Percentiles rank a stretch among this genome's conserved stretches.
These are phyloP conservation scores for Pocillopora damicornis DNA, from an alignment of 64 coral and sea anemone genomes.

Conservation along the genomic window DNA sequence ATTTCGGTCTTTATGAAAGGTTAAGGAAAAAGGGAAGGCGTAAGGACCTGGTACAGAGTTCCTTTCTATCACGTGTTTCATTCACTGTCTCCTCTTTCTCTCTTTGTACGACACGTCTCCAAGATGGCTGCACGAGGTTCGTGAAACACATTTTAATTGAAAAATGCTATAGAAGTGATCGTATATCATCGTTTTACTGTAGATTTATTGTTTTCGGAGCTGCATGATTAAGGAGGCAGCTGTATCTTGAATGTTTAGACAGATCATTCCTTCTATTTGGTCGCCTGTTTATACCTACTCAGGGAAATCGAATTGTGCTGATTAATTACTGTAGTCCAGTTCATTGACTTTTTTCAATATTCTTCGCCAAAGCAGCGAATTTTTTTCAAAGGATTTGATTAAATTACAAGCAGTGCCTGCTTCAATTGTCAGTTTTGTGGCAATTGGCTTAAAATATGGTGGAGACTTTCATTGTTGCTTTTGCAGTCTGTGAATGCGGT, in stretches of 20 bases:
- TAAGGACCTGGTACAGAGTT: neutral
- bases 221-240: neutral
- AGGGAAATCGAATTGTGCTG: neutral
- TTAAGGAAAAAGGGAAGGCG: neutral
- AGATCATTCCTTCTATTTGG: neutral
- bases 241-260: neutral
- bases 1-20: neutral
- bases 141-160: neutral
- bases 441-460: neutral
- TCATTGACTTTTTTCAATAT: neutral
- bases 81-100: neutral
- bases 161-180: neutral
- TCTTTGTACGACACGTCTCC: conserved; percentile 45
- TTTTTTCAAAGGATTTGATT: neutral
- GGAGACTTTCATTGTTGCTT: neutral
- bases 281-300: neutral
- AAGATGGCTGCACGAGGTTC: conserved; percentile 40
- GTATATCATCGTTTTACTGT: neutral
- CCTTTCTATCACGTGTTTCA: conserved; percentile 12
- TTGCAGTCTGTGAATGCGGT: neutral
- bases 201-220: neutral
- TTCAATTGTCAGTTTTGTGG: neutral
- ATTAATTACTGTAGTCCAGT: neutral
- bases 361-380: neutral
- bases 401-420: neutral